Evolutionary conservation across 1,140 invertebrate species (phyloP).

Genomic region (Drosophila pruinosa): DNA sequence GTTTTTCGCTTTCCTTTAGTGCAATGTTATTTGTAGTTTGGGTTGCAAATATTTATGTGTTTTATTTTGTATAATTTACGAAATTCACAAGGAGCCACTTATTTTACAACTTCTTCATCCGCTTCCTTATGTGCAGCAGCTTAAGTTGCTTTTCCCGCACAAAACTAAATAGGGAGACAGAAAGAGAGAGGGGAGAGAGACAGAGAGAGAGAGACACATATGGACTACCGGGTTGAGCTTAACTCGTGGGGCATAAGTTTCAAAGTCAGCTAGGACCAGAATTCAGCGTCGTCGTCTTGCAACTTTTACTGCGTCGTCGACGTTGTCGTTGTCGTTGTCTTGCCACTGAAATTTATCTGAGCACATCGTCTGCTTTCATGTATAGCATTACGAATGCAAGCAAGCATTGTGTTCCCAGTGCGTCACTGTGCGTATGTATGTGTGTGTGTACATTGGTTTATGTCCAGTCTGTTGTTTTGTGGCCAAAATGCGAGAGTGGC

Average conservation of each 20-base stretch:
- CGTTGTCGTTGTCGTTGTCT: slow-evolving; percentile 47
- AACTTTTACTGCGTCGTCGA: slow-evolving; percentile 63
- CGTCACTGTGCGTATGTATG: slow-evolving; percentile 3
- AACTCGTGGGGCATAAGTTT: slow-evolving; percentile 71
- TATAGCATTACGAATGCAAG: slow-evolving; percentile 64
- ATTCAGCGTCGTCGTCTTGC: slow-evolving; percentile 42
- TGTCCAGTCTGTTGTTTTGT: slow-evolving; percentile 75
- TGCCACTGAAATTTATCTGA: slow-evolving; percentile 62
- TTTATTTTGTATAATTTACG: slow-evolving; percentile 40
- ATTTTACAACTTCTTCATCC: slow-evolving; percentile 77
- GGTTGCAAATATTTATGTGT: slow-evolving; percentile 23
- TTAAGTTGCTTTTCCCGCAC: slow-evolving; percentile 59
- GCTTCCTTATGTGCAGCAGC: slow-evolving; percentile 66
- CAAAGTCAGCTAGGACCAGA: slow-evolving; percentile 61
- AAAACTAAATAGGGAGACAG: neutral
- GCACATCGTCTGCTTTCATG: slow-evolving; percentile 56
- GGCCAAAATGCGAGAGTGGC: slow-evolving; percentile 55
- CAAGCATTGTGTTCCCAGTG: slow-evolving; percentile 11
- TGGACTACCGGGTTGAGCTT: slow-evolving; percentile 51
- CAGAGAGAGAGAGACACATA: neutral
- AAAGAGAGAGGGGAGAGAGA: neutral
- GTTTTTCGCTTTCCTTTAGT: neutral
- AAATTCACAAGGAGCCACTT: slow-evolving; percentile 63
- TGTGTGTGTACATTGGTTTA: slow-evolving; percentile 52
- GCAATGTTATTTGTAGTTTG: neutral